A percentile compares a stretch with the other conserved stretches of the same genome.
Conservation (phyloP, 2,888 invertebrate species). For the Heliconius ethilla region DNA sequence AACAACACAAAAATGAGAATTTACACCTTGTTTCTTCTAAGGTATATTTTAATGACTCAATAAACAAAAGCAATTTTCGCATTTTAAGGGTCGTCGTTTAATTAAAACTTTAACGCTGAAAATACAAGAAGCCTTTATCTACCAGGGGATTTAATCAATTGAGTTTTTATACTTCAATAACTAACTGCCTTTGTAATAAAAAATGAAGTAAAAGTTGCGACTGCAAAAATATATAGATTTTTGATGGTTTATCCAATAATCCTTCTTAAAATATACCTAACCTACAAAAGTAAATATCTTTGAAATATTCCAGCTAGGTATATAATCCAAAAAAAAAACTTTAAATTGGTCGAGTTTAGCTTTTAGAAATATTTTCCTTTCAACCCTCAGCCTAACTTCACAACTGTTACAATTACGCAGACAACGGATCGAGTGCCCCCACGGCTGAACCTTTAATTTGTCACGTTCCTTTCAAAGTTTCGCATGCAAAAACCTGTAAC, state of each 20-base stretch:
- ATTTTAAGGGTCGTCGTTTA: conserved; percentile 43
- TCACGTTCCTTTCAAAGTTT: conserved; percentile 50
- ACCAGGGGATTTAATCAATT: conserved; percentile 42
- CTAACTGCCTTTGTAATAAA: conserved; percentile 27
- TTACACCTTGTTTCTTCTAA: conserved; percentile 37
- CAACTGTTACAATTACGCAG: conserved; percentile 47
- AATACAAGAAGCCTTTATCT: conserved; percentile 42
- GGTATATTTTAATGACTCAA: conserved; percentile 43
- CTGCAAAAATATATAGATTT: conserved; percentile 7
- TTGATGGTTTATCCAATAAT: conserved; percentile 11
- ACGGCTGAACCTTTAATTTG: conserved; percentile 46
- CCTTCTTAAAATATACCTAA: background rate
- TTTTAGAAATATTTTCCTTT: conserved; percentile 32
- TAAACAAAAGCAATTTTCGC: conserved; percentile 44
- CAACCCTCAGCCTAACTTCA: conserved; percentile 38
- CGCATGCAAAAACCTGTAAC: conserved; percentile 63
- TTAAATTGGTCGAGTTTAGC: conserved; percentile 20
- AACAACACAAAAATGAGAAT: conserved; percentile 22
- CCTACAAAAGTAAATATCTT: background rate
- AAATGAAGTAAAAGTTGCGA: conserved; percentile 31
- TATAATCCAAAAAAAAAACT: conserved; percentile 5
- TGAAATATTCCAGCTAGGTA: background rate
- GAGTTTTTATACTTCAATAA: conserved; percentile 41
- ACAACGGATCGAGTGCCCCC: conserved; percentile 46
- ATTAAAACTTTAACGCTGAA: conserved; percentile 43